phyloP scores from a whole-genome alignment of 2,888 invertebrate genomes.

The Dicranocentrus wangi region DNA sequence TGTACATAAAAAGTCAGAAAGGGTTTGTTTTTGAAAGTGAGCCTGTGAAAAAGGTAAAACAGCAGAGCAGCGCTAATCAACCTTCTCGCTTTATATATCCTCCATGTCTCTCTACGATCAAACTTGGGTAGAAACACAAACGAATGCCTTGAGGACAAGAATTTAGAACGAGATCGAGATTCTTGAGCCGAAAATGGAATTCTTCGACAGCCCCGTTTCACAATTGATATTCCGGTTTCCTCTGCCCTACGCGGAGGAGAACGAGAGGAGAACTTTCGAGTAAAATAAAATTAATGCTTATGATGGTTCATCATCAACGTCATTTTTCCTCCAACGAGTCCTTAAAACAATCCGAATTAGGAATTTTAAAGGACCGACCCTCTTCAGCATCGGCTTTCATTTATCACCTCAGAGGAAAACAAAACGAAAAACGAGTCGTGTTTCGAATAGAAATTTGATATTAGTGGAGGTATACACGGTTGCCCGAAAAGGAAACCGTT shows the following conservation, averaged over 20 bases:
- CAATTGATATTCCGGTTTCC: slow-evolving; percentile 47
- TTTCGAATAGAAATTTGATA: slow-evolving; percentile 26
- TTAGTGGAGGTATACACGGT: no score
- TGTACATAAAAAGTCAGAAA: no score
- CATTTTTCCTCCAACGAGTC: neutral
- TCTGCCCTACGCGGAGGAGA: no score
- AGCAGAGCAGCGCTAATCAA: slow-evolving; percentile 1
- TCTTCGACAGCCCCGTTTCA: slow-evolving; percentile 34
- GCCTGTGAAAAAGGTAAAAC: neutral
- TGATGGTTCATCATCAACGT: neutral
- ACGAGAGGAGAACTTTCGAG: neutral
- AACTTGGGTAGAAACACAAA: slow-evolving; percentile 3
- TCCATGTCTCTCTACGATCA: neutral
- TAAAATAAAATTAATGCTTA: neutral
- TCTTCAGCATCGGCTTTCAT: slow-evolving; percentile 1
- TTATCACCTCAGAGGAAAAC: slow-evolving; percentile 9
- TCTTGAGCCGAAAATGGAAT: slow-evolving; percentile 55
- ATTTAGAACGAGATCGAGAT: slow-evolving; percentile 54
- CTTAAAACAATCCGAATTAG: slow-evolving; percentile 34
- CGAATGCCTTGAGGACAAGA: slow-evolving; percentile 48
- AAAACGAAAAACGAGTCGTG: slow-evolving; percentile 20
- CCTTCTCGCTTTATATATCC: slow-evolving; percentile 8
- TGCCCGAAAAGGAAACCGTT: no score
- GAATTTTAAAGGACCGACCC: slow-evolving; percentile 39
- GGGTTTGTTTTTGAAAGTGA: no score